phyloP scores from a whole-genome alignment of 2,797 vertebrate species.

The Smutsia gigantea region DNA sequence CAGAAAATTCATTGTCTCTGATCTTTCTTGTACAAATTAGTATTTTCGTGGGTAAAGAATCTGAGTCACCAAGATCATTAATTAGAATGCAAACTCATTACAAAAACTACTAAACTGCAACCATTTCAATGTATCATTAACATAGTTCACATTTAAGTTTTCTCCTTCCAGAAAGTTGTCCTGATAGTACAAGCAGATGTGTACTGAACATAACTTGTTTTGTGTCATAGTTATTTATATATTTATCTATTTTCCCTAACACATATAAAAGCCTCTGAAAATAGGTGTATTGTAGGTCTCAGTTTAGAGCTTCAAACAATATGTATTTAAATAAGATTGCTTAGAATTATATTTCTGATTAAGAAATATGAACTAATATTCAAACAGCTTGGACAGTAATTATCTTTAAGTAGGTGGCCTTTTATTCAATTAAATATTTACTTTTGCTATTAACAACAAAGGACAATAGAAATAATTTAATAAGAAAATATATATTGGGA shows the following conservation, averaged over 20 bases:
- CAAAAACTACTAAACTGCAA: neutral
- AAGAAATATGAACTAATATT: neutral
- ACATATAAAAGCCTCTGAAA: neutral
- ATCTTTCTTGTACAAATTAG: neutral
- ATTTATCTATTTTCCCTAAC: neutral
- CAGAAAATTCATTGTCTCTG: neutral
- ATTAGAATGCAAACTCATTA: slow-evolving; percentile 42
- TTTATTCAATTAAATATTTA: neutral
- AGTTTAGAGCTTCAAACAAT: neutral
- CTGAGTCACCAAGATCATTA: slow-evolving; percentile 2
- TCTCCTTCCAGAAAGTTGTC: neutral
- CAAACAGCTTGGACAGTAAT: neutral
- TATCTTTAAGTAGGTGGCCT: neutral
- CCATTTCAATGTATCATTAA: neutral
- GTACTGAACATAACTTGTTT: neutral
- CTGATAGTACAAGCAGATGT: neutral
- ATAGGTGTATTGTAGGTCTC: neutral
- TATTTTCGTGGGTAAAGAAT: neutral
- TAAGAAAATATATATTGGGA: neutral
- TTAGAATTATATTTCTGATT: neutral
- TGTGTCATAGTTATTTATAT: neutral
- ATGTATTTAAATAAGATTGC: neutral
- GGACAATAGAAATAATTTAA: neutral
- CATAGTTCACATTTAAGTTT: neutral
- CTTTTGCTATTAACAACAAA: neutral